These are phyloP conservation scores for Pristionchus mayeri DNA, from an alignment of 2,888 invertebrate genomes.

Conservation along the genomic window DNA sequence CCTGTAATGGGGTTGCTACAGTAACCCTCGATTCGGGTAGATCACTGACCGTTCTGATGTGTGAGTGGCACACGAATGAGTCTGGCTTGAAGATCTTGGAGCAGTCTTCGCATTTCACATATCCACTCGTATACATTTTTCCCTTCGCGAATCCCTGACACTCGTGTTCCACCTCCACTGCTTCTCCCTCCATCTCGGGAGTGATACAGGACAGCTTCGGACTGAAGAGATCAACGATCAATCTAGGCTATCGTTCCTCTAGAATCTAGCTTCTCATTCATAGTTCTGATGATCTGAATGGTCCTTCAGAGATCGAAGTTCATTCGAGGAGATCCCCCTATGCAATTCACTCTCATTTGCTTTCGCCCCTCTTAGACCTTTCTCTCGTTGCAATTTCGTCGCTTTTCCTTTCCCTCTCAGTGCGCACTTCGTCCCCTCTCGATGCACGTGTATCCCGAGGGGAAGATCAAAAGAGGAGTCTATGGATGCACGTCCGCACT, in stretches of 20 bases:
- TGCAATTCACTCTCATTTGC: too few relatives aligned
- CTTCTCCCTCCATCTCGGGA: not conserved
- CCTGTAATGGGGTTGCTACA: conserved; percentile 9
- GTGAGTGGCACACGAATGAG: conserved; percentile 15
- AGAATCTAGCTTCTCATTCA: not conserved
- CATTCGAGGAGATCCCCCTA: too few relatives aligned
- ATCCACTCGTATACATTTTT: not conserved
- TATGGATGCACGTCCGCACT: too few relatives aligned
- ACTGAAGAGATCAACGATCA: conserved; percentile 17
- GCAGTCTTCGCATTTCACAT: conserved; percentile 9
- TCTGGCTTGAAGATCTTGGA: not conserved
- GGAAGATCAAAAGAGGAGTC: too few relatives aligned
- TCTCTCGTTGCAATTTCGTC: too few relatives aligned
- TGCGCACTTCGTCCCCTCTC: conserved; percentile 14
- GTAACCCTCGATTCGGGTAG: not conserved
- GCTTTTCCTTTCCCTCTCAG: conserved; percentile 12
- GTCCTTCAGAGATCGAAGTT: too few relatives aligned
- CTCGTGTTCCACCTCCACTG: not conserved
- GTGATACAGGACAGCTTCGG: not conserved
- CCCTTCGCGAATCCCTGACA: conserved; percentile 10
- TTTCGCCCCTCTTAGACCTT: too few relatives aligned
- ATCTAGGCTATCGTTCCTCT: not conserved
- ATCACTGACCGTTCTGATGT: not conserved
- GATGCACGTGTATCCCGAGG: too few relatives aligned
- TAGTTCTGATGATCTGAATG: too few relatives aligned